Base-by-base conservation (phyloP, 2,113 vertebrate species). In the Sceloporus undulatus region DNA sequence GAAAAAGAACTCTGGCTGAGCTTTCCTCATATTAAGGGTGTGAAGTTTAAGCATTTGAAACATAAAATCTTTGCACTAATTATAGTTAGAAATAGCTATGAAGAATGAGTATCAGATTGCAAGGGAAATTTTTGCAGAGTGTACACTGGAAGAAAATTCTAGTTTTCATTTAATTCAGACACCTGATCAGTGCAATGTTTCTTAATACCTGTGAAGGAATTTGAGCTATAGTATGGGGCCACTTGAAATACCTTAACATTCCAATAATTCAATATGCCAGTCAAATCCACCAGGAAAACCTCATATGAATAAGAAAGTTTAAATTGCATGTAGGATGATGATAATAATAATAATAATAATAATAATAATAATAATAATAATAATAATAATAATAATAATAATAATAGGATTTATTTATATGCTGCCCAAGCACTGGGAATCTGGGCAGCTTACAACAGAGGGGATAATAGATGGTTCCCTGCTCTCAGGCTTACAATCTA, bases 1-100 rank as follows among this genome's bases (percentile, higher is more conserved):
- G 34, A 92, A 73, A 68, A 83, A 79, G 84, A 89, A 85, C 88
- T 76, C 70, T 71, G 62, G 65, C 80, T 34, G 9, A 93, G 81
- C 73, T 90, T 87, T 23, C 75, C 74, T n/a, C 86, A 87, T 25
- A 90, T 91, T 91, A 84, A 78, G 38, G 65, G 34, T 87, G 82
- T 86, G 66, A 66, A 86, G 25, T 80, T 79, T 82, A 73, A 91
- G 73, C 34, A 85, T 82, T 4, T 88, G 76, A 27, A 52, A 92
- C 7, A 85, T 80, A 71, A 95, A 92, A 92, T 83, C 92, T 91
- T 87, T 93, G 76, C 84, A 81, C 81, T 65, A 16, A 65, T 81
- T 90, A 40, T n/a, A n/a, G 29, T 73, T 85, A 87, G 88, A 80
- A 89, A 90, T n/a, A 85, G 87, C 5, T 62, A 91, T 19, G 86